These are phyloP conservation scores for Chrysotoxum bicinctum DNA, from an alignment of 2,888 invertebrate species.

Conservation along the genomic window DNA sequence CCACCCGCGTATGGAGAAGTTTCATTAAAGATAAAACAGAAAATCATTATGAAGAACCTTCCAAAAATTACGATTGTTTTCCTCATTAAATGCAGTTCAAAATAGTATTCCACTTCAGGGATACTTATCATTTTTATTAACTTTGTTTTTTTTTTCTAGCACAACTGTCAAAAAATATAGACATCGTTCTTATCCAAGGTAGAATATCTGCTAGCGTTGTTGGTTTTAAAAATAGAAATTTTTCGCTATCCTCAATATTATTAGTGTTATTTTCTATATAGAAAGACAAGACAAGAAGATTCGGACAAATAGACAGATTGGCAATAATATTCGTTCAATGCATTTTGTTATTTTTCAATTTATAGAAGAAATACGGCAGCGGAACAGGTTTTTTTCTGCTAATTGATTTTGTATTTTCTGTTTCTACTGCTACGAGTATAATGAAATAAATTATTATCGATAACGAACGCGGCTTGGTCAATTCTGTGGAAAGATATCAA, in stretches of 20 bases:
- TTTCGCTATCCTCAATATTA: slow-evolving; percentile 52
- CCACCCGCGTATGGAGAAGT: background rate
- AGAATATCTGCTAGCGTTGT: slow-evolving; percentile 33
- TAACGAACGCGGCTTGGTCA: background rate
- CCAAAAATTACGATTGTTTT: background rate
- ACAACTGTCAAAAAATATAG: background rate
- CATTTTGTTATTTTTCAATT: slow-evolving; percentile 23
- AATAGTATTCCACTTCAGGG: slow-evolving; percentile 14
- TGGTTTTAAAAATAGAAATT: slow-evolving; percentile 58
- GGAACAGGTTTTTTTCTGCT: slow-evolving; percentile 13
- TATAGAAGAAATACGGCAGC: background rate
- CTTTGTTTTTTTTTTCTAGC: slow-evolving; percentile 33
- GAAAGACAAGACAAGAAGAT: slow-evolving; percentile 1
- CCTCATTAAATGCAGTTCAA: background rate
- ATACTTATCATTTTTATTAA: slow-evolving; percentile 3
- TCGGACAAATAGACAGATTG: slow-evolving; percentile 43
- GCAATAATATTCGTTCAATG: slow-evolving; percentile 62
- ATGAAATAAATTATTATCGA: slow-evolving; percentile 7
- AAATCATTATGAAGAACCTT: background rate
- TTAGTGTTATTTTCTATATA: slow-evolving; percentile 58
- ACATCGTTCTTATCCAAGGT: slow-evolving; percentile 31
- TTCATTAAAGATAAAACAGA: background rate
- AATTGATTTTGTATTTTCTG: slow-evolving; percentile 9
- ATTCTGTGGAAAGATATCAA: slow-evolving; percentile 38
- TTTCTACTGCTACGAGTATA: slow-evolving; percentile 1